Percentiles rank a stretch among this genome's conserved stretches.
Evolutionary conservation across 2,797 vertebrate species (phyloP).

Genomic region (Numenius phaeopus): DNA sequence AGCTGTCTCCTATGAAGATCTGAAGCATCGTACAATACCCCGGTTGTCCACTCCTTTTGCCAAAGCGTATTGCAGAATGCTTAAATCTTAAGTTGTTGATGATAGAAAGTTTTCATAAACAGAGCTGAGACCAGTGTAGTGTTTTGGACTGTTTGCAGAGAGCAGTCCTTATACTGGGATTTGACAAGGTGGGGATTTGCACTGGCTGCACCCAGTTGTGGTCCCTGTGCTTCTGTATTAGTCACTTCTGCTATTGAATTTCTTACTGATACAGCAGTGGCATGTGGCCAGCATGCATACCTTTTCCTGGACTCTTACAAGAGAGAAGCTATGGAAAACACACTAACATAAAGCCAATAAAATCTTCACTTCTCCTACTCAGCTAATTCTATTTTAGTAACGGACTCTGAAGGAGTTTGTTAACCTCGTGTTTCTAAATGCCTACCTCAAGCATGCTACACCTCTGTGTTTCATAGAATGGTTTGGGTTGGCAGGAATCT

Average conservation of each 20-base stretch:
- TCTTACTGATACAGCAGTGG: neutral
- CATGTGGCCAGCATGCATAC: neutral
- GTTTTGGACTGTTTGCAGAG: neutral
- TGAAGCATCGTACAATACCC: rapidly evolving
- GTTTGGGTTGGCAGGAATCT: neutral
- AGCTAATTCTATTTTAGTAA: neutral
- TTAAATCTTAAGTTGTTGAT: neutral
- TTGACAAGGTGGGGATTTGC: neutral
- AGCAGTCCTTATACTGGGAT: neutral
- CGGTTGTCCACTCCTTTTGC: neutral
- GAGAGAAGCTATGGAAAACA: neutral
- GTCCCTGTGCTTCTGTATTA: neutral
- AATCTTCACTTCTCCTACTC: neutral
- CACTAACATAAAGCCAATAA: neutral
- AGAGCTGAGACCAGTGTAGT: neutral
- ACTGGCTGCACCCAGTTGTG: neutral
- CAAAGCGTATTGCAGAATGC: neutral
- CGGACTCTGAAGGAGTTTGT: neutral
- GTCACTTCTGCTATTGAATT: neutral
- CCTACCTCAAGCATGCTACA: neutral
- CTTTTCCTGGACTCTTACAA: neutral
- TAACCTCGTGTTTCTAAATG: neutral
- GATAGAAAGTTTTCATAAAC: neutral
- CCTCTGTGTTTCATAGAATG: neutral
- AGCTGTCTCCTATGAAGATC: neutral